A percentile compares a stretch with the other conserved stretches of the same genome.
Evolutionary conservation across 1,140 invertebrate species (phyloP).

Genomic region (Ditylenchus dipsaci): DNA sequence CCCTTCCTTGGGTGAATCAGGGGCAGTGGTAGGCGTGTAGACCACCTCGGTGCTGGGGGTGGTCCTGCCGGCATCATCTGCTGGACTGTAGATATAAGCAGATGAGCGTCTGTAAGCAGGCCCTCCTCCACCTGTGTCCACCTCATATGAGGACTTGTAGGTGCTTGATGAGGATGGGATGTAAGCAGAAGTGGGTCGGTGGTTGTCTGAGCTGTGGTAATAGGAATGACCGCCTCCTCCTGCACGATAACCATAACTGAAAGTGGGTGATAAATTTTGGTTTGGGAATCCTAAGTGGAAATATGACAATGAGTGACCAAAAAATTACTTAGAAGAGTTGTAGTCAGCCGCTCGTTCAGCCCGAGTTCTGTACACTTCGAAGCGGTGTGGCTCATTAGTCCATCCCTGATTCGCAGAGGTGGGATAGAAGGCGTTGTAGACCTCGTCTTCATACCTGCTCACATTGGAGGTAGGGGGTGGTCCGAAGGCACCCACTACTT

Average conservation of each 20-base stretch:
- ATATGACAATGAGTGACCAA: too few species aligned
- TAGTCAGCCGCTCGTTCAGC: conserved; percentile 50
- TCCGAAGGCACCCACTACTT: neutral
- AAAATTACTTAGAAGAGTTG: neutral
- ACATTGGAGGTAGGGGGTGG: neutral
- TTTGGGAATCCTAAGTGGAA: too few species aligned
- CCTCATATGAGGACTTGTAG: conserved; percentile 36
- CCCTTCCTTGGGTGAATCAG: conserved; percentile 19
- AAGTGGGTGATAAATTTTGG: neutral
- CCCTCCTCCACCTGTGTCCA: conserved; percentile 4
- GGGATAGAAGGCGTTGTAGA: conserved; percentile 32
- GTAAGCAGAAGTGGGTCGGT: conserved; percentile 26
- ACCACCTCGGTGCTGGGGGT: neutral
- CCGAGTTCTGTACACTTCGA: conserved; percentile 56
- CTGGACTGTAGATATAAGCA: neutral
- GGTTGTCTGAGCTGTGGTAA: neutral
- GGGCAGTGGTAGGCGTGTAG: neutral
- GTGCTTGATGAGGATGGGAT: conserved; percentile 14
- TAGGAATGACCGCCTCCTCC: conserved; percentile 16
- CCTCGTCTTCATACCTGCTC: conserved; percentile 29
- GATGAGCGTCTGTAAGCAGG: neutral
- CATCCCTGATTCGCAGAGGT: conserved; percentile 30
- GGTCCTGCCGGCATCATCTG: neutral
- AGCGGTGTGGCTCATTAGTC: conserved; percentile 45
- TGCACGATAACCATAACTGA: conserved; percentile 1